Base-by-base conservation (phyloP, 2,888 invertebrate species). In the Epinotia demarniana region DNA sequence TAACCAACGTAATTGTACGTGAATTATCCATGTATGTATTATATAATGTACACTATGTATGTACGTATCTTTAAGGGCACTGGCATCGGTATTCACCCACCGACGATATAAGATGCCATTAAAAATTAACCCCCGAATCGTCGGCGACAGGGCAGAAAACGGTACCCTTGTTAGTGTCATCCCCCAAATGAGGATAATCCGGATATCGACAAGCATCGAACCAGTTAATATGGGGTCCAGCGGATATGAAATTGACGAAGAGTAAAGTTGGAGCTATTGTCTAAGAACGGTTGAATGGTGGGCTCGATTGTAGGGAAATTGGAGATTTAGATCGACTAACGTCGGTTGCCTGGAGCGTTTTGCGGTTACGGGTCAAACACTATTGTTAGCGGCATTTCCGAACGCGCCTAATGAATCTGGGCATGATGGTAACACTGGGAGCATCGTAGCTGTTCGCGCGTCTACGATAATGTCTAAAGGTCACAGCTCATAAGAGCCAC, bases 131-230 rank as follows among this genome's bases (percentile, higher is more conserved):
- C 75, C 73, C 58, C n/a, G 46, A 39, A 63, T 76, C 69, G 69
- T 63, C 77, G 77, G 81, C 83, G 84, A 80, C 83, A 83, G 82
- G 79, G 83, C 84, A 83, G 87, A 88, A 88, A 89, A 88, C 85
- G 80, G 81, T 81, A 90, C 91, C 92, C 92, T 90, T 90, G 92
- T 92, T 92, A 91, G 87, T 89, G 91, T 91, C 91, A 89, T 82
- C 81, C 86, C 86, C 81, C 85, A 86, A 89, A 89, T 89, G 87
- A 84, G 85, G 87, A 87, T 91, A 89, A 90, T 87, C 87, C 87
- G 83, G 82, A 83, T 86, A 89, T 88, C 87, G 89, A 90, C 85
- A 85, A 84, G 85, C 87, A 85, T 82, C 84, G 84, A 86, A 85
- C 87, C 86, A 86, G 84, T 83, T 86, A 86, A 86, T 86, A 86